Conservation (phyloP, 2,113 vertebrate species). For the Chlorocebus sabaeus region DNA sequence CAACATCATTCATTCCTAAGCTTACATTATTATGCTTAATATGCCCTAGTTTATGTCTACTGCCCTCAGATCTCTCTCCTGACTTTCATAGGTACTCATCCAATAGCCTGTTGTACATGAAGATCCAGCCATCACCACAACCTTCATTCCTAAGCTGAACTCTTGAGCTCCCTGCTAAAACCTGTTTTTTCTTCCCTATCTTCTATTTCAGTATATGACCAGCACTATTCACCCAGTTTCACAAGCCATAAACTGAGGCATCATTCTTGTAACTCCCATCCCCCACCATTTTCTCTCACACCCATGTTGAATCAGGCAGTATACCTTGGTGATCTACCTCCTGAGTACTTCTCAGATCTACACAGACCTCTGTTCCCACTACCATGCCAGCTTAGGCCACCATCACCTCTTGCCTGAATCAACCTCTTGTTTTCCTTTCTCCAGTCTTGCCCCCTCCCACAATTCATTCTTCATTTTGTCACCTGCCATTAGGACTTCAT, state of each 20-base stretch:
- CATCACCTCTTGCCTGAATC: neutral
- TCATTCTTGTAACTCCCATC: neutral
- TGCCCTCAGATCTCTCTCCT: neutral
- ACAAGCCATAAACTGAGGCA: neutral
- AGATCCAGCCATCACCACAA: neutral
- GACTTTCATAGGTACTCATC: neutral
- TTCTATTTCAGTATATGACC: neutral
- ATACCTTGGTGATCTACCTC: neutral
- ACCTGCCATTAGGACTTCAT: neutral
- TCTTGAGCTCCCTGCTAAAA: neutral
- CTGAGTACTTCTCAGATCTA: neutral
- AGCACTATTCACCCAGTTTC: neutral
- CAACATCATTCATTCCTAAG: neutral
- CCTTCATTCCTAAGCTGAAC: neutral
- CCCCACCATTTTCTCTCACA: neutral
- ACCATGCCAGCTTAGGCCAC: too few species aligned
- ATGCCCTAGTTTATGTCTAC: neutral
- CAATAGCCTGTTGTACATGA: neutral
- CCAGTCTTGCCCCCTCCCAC: neutral
- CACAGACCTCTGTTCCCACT: neutral
- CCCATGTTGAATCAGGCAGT: neutral
- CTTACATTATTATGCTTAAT: neutral
- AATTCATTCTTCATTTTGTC: neutral
- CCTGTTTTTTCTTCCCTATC: neutral
- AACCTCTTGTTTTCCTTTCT: neutral